A percentile compares a stretch with the other conserved stretches of the same genome.
Evolutionary conservation across 2,113 vertebrate species (phyloP).

Genomic region (Ammodytes marinus): DNA sequence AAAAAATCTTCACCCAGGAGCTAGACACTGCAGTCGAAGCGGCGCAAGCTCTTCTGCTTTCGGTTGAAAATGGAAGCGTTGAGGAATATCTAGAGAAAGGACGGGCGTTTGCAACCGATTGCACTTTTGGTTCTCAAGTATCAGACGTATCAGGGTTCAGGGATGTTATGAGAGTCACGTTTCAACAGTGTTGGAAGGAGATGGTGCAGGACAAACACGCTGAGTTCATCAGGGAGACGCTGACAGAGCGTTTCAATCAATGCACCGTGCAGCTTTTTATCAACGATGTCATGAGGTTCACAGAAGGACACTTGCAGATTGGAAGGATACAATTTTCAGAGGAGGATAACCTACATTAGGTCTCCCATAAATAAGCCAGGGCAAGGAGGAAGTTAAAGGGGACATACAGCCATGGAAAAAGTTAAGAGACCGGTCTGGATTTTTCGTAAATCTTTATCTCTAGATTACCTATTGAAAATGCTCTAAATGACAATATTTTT

Average conservation of each 20-base stretch:
- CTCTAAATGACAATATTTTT: too few relatives aligned
- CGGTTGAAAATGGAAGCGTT: not conserved
- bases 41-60: constrained; percentile 27
- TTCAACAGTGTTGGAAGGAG: constrained; percentile 65
- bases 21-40: constrained; percentile 9
- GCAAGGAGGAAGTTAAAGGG: not conserved
- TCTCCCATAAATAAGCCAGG: not conserved
- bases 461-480: too few relatives aligned
- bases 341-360: not conserved
- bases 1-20: constrained; percentile 9
- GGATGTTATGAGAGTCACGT: constrained; percentile 28
- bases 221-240: constrained; percentile 53
- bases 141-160: constrained; percentile 16
- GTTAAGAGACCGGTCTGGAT: too few relatives aligned
- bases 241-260: constrained; percentile 65
- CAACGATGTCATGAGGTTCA: constrained; percentile 29
- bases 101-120: constrained; percentile 6
- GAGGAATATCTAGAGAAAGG: constrained; percentile 46
- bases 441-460: too few relatives aligned
- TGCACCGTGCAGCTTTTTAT: constrained; percentile 56
- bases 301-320: constrained; percentile 51
- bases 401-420: too few relatives aligned
- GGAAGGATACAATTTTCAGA: constrained; percentile 50
- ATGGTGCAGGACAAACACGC: constrained; percentile 58
- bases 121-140: constrained; percentile 34